Conservation (phyloP, 2,797 vertebrate genomes). For the Loriculus beryllinus region DNA sequence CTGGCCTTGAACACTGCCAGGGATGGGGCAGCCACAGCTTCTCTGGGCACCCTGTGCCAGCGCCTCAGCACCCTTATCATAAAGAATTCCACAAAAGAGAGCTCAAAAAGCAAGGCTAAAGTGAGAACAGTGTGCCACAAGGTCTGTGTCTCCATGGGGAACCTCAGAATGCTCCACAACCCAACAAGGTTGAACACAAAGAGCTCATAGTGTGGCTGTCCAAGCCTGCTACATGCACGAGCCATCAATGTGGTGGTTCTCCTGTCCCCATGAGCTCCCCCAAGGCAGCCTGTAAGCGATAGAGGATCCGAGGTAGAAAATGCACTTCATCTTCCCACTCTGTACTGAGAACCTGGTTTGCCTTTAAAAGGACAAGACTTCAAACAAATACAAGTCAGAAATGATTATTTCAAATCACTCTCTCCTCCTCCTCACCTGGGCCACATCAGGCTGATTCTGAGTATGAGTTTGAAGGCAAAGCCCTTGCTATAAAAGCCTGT, state of each 20-base stretch:
- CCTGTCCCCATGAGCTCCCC: not conserved
- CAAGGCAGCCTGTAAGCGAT: not conserved
- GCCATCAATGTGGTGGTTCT: not conserved
- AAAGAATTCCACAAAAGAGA: not conserved
- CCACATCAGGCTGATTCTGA: not conserved
- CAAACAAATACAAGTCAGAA: not conserved
- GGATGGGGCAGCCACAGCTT: not conserved
- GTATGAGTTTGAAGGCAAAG: not conserved
- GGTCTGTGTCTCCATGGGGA: not conserved
- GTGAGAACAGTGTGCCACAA: not conserved
- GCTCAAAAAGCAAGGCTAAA: not conserved
- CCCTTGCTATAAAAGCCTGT: not conserved
- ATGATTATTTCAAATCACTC: not conserved
- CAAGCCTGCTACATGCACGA: not conserved
- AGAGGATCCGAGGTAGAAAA: not conserved
- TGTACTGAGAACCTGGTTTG: not conserved
- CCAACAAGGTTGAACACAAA: accelerated
- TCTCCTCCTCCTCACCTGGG: not conserved
- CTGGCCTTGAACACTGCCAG: not conserved
- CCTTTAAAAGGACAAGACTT: not conserved
- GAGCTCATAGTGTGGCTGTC: not conserved
- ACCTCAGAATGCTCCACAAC: not conserved
- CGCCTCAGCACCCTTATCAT: too few species aligned
- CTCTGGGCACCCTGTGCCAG: too few species aligned
- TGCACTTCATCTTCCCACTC: not conserved